Evolutionary conservation across 2,113 vertebrate species (phyloP), one percentile per base, ranked within the genome.

Genomic region (Percina caprodes): DNA sequence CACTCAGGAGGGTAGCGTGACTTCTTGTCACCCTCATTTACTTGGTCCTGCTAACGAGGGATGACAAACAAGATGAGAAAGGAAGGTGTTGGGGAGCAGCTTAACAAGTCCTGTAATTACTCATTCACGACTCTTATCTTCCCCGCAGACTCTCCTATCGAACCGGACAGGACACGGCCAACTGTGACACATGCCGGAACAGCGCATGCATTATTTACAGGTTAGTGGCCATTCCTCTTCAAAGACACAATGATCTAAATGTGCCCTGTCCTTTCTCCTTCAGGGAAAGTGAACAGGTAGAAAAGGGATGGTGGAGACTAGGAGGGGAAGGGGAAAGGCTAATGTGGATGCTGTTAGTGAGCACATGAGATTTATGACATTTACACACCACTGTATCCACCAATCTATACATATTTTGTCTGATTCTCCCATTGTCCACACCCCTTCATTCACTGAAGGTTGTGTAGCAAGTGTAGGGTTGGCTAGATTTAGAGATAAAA

Each of bases 121-220:
- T 92, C 88, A 89, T 91, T 93, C 30, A 21, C 79, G 63, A 91
- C 91, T 94, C 86, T 95, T 95, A 79, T 95, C 93, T 95, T 91
- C 80, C 77, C 83, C 88, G 69, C 93, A 99, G 98, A 94, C 98
- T 99, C 92, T 98, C 98, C 52, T 99, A 99, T 95, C 96, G 98
- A 92, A 99, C 98, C 13, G 98, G 98, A 91, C 98, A 99, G 94
- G 98, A 99, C 96, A 99, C 98, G 46, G 97, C 97, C 86, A 99
- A 99, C 88, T 99, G 98, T 86, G 98, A 99, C 96, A 99, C 98
- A 2, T 99, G 98, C 96, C 97, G 98, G 96, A 99, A 99, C 96
- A 99, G 98, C 79, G 98, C 98, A 21, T 99, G 98, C 86, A 98
- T 99, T 86, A 99, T 99, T 96, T 99, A 99, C 90, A 99, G 98